phyloP scores from a whole-genome alignment of 2,113 vertebrate genomes.

The Fukomys damarensis region DNA sequence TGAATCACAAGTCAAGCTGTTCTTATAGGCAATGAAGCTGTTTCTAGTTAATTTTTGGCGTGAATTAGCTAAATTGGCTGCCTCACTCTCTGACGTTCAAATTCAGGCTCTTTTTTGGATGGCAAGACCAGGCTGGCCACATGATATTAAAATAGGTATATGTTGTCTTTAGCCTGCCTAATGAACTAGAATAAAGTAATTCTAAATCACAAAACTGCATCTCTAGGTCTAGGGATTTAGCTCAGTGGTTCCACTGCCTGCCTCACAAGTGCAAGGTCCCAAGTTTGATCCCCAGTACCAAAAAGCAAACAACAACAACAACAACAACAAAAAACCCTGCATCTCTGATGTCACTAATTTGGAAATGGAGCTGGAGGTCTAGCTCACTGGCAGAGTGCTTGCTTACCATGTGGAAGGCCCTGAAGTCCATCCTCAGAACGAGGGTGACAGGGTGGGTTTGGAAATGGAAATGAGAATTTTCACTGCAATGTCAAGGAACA shows the following conservation, averaged over 20 bases:
- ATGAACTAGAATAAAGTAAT: slow-evolving; percentile 50
- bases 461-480: slow-evolving; percentile 17
- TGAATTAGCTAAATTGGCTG: slow-evolving; percentile 71
- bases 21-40: slow-evolving; percentile 71
- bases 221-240: too few species aligned
- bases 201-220: slow-evolving; percentile 12
- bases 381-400: not conserved
- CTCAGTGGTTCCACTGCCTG: too few species aligned
- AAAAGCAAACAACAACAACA: too few species aligned
- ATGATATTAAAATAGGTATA: slow-evolving; percentile 32
- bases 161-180: slow-evolving; percentile 25
- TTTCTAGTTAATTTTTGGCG: slow-evolving; percentile 74
- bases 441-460: not conserved
- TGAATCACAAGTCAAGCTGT: slow-evolving; percentile 69
- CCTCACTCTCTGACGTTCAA: slow-evolving; percentile 66
- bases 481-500: not conserved
- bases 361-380: not conserved
- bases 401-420: not conserved
- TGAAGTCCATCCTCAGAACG: not conserved
- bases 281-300: too few species aligned
- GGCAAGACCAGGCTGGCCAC: slow-evolving; percentile 46
- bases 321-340: too few species aligned
- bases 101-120: slow-evolving; percentile 48
- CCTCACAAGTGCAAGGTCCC: too few species aligned
- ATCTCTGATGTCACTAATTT: slow-evolving; percentile 39